Percentiles rank a stretch among this genome's conserved stretches.
Conservation (phyloP, 2,888 invertebrate species). For the Trichogramma dendrolimi region DNA sequence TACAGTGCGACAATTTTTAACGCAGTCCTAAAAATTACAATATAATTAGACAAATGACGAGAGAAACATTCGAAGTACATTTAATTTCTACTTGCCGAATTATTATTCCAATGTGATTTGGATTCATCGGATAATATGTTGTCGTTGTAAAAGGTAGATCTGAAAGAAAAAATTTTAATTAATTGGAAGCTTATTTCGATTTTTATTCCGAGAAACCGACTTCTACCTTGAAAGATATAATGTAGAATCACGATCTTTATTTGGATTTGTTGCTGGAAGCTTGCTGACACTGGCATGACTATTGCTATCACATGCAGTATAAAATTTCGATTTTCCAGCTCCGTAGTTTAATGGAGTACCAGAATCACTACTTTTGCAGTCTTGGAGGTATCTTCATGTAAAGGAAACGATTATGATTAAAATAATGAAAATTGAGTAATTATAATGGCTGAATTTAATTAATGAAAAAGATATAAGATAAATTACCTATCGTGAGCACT, state of each 20-base stretch:
- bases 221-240: constrained; percentile 61
- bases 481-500: constrained; percentile 62
- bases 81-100: constrained; percentile 8
- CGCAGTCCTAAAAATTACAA: constrained; percentile 36
- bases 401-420: constrained; percentile 5
- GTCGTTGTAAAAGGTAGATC: constrained; percentile 65
- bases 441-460: constrained; percentile 53
- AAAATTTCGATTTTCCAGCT: constrained; percentile 70
- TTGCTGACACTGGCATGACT: constrained; percentile 59
- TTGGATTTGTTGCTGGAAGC: constrained; percentile 53
- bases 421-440: constrained; percentile 45
- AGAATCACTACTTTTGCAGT: constrained; percentile 51
- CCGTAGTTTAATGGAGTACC: constrained; percentile 58
- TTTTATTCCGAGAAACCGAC: neutral
- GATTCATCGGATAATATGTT: constrained; percentile 36
- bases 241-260: constrained; percentile 57
- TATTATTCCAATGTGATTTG: constrained; percentile 17
- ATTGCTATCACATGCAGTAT: constrained; percentile 61
- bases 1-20: constrained; percentile 56
- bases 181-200: neutral
- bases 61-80: constrained; percentile 3
- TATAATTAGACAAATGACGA: constrained; percentile 6
- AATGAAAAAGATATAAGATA: constrained; percentile 11
- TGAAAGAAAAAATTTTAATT: constrained; percentile 29
- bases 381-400: constrained; percentile 42